Conservation (phyloP, 2,113 vertebrate genomes). For the Gorsachius goisagi region DNA sequence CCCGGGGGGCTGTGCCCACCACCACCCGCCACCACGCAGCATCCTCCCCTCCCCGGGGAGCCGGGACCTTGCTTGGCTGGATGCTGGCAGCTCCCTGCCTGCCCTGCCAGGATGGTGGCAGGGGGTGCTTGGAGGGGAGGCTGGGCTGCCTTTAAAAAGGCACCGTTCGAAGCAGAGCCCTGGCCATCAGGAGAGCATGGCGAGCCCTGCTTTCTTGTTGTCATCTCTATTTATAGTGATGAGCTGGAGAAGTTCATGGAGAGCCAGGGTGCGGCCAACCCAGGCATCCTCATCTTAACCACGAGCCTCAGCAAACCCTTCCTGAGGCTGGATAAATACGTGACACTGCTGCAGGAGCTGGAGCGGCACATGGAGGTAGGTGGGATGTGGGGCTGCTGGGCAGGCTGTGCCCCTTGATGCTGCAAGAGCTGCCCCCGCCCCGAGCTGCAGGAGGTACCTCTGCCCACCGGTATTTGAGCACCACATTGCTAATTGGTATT, state of each 20-base stretch:
- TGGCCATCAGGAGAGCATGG: neutral
- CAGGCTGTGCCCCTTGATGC: neutral
- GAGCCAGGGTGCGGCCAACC: conserved; percentile 85
- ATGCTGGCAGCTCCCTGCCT: neutral
- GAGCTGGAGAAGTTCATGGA: conserved; percentile 97
- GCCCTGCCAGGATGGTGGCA: neutral
- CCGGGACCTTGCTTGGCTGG: neutral
- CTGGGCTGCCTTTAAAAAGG: neutral
- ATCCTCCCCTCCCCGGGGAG: neutral
- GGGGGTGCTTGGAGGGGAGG: neutral
- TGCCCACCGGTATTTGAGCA: neutral
- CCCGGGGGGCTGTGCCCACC: neutral
- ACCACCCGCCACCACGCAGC: fast-evolving
- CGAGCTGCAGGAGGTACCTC: neutral
- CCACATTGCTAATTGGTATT: neutral
- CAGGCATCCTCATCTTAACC: conserved; percentile 91
- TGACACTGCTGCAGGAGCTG: conserved; percentile 91
- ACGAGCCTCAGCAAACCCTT: conserved; percentile 97
- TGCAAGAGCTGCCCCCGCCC: neutral
- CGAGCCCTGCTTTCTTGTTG: neutral
- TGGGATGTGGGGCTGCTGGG: neutral
- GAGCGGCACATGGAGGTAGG: conserved; percentile 95
- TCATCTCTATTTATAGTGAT: conserved; percentile 78
- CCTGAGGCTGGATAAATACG: conserved; percentile 94
- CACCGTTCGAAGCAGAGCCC: neutral